Base-by-base conservation (phyloP, 2,888 invertebrate genomes). In the Unio delphinus region DNA sequence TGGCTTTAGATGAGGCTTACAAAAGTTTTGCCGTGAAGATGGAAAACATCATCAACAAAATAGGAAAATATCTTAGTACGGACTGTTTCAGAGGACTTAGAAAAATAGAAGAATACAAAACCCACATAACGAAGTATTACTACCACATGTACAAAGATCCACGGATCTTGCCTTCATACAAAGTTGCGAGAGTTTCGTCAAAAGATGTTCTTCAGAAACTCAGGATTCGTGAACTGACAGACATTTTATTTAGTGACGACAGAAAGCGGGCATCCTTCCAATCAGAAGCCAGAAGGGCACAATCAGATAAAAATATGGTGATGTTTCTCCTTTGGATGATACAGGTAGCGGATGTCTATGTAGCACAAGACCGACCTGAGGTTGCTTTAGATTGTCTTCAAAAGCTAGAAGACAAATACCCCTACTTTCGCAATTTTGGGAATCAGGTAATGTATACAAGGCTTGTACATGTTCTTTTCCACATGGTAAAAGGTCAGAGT, bases 401-500 rank as follows among this genome's bases (percentile, higher is more conserved):
- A 7, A 34, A 7, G 8, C 34, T 34, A 8, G 34, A 34, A 34
- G 34, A 34, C 8, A 34, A 34, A 0, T 34, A 34, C 34, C 34
- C 34, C 34, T 34, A 34, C 34, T 34, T 77, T 4, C 69, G 72
- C 3, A 60, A 58, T 34, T 65, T 71, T 6, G 61, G 70, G 56
- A 65, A 64, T 11, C 56, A 67, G 23, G 61, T 55, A 26, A 69
- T 63, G 57, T 72, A 75, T 58, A 66, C 69, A n/a, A 56, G 26
- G 2, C 61, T 77, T 26, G 72, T 77, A 11, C 74, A 75, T 59
- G 69, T 69, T 5, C 45, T 75, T 55, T 77, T 73, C 55, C 77
- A 77, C 63, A 75, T 75, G 57, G 73, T 77, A 8, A 77, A 77
- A 54, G 77, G 77, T n/a, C 60, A 73, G 75, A 4, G 72, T 72